A percentile compares a stretch with the other conserved stretches of the same genome.
Evolutionary conservation across 2,113 vertebrate species (phyloP).

Genomic region (Eublepharis macularius): DNA sequence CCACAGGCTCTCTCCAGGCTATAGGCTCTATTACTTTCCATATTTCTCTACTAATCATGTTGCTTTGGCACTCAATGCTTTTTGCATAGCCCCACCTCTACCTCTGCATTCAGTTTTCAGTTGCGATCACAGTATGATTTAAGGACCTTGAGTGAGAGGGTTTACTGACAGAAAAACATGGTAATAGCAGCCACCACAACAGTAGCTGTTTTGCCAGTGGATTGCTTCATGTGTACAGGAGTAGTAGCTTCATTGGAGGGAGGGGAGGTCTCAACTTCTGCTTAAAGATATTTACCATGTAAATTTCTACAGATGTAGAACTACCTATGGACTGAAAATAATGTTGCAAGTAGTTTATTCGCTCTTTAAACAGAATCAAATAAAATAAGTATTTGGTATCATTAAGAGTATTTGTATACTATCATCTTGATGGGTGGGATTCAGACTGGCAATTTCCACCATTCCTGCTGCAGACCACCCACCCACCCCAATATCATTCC

Average conservation of each 20-base stretch:
- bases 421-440: background rate
- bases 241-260: too few relatives aligned
- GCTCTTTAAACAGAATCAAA: background rate
- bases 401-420: background rate
- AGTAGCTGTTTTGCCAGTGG: background rate
- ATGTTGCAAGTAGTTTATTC: conserved; percentile 5
- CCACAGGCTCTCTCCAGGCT: too few relatives aligned
- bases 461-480: too few relatives aligned
- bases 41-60: background rate
- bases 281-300: background rate
- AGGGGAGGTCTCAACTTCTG: too few relatives aligned
- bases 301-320: conserved; percentile 8
- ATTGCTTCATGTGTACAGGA: background rate
- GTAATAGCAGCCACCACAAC: background rate
- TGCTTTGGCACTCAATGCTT: background rate
- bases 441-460: too few relatives aligned
- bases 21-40: background rate
- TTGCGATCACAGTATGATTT: background rate
- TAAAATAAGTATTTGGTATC: conserved; percentile 7
- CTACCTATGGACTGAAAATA: conserved; percentile 17
- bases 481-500: too few relatives aligned
- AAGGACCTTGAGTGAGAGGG: background rate
- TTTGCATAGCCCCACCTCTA: background rate
- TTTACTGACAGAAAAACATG: too few relatives aligned
- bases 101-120: background rate